These are phyloP conservation scores for Cranoglanis bouderius DNA, from an alignment of 2,113 vertebrate species.

Conservation along the genomic window DNA sequence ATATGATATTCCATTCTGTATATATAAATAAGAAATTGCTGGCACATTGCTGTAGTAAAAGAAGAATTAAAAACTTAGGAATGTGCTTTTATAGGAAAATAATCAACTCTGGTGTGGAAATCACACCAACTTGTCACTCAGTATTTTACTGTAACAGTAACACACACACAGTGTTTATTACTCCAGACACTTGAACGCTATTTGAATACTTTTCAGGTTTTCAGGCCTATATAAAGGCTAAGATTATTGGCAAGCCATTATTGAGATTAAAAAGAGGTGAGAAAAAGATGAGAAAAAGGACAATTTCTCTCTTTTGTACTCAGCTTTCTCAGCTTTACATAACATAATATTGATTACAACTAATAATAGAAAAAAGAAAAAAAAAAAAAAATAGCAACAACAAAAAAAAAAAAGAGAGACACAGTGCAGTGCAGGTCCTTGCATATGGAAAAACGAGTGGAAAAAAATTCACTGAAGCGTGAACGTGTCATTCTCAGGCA, in stretches of 20 bases:
- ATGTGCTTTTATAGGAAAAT: too few relatives aligned
- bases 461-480: conserved; percentile 15
- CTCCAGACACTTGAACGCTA: neutral
- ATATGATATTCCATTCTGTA: neutral
- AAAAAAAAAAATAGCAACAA: neutral
- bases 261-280: neutral
- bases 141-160: too few relatives aligned
- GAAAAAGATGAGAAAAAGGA: neutral
- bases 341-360: neutral
- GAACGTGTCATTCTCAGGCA: neutral
- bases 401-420: neutral
- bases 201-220: neutral
- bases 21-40: neutral
- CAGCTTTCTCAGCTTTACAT: neutral
- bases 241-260: neutral
- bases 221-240: neutral
- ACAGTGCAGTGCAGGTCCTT: too few relatives aligned
- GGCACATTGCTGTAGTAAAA: neutral
- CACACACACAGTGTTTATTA: too few relatives aligned
- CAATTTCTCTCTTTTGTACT: neutral
- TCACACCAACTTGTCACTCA: too few relatives aligned
- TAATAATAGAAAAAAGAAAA: neutral
- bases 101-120: too few relatives aligned
- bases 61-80: too few relatives aligned
- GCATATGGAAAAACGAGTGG: neutral